Conservation (phyloP, 2,888 invertebrate species). For the Schizotus pectinicornis region DNA sequence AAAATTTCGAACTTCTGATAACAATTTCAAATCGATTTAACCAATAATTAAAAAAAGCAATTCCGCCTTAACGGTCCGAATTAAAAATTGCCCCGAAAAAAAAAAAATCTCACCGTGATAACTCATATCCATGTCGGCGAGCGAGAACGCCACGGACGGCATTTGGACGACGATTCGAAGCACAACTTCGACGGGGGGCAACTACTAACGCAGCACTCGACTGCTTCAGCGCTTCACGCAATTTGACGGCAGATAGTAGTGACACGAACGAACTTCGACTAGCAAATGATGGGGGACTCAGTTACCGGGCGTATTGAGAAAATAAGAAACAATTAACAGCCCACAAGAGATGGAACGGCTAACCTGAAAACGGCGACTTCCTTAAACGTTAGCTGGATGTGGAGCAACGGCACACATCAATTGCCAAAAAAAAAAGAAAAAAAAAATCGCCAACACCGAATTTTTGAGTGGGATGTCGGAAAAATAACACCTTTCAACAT, state of each 20-base stretch:
- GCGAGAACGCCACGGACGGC: conserved; percentile 30
- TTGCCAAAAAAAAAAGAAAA: too few species aligned
- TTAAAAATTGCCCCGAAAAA: too few species aligned
- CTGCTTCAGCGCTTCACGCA: too few species aligned
- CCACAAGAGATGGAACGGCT: conserved; percentile 11
- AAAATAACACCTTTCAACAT: not conserved
- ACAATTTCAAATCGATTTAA: too few species aligned
- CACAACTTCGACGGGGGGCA: not conserved
- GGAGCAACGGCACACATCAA: conserved; percentile 10
- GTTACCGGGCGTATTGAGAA: conserved; percentile 10
- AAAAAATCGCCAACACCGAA: not conserved
- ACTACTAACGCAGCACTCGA: too few species aligned
- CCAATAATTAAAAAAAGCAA: too few species aligned
- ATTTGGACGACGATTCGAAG: conserved; percentile 9
- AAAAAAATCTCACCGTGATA: conserved; percentile 32
- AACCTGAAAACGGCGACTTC: conserved; percentile 6
- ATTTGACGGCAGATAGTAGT: conserved; percentile 1
- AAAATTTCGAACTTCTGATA: too few species aligned
- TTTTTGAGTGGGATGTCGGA: not conserved
- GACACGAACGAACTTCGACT: not conserved
- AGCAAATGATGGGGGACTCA: conserved; percentile 9
- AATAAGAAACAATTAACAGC: conserved; percentile 6
- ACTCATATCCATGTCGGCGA: conserved; percentile 35
- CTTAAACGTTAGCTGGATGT: conserved; percentile 26
- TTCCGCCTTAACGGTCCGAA: too few species aligned